Evolutionary conservation across 2,797 vertebrate genomes (phyloP), one percentile per base, ranked within the genome.

Genomic region (Pseudochaenichthys georgianus): DNA sequence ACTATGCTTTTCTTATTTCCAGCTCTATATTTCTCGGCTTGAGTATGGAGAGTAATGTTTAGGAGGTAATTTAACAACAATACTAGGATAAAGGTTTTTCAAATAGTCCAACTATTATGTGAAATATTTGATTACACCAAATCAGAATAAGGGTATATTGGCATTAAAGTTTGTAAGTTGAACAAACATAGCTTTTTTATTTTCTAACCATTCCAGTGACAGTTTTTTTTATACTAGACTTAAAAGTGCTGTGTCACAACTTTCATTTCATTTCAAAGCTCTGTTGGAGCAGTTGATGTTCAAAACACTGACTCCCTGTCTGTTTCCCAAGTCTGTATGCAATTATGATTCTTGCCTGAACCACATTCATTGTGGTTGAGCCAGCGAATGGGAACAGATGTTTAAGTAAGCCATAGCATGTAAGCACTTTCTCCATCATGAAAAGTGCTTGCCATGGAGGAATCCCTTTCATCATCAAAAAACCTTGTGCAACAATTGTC

Each of bases 301-400:
- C 61, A 52, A 85, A 81, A 66, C 62, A 80, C 61, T 72, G 62
- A 61, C 80, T 82, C 16, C 51, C 21, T 67, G 83, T 78, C 80
- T 78, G 73, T 54, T 66, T 78, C 71, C 76, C 12, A 23, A 64
- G 68, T 87, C 91, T 94, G 93, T 70, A 61, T 89, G 85, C 82
- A 91, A 92, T 93, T 92, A 93, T 66, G 87, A 88, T 83, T 80
- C 77, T 91, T 87, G 88, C 81, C 65, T 89, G 75, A 83, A 85
- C 81, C 78, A 53, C 87, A 87, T 90, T 92, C 88, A 84, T 83
- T 92, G 92, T 88, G 87, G 89, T 89, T 51, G 67, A 81, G 78
- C 78, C 78, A 73, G 79, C 47, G 71, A 92, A 88, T 81, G 71
- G 78, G 87, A 92, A 87, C 89, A 93, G 90, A 93, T 94, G 91